Base-by-base conservation (phyloP, 2,113 vertebrate species). In the Cyanoramphus novaezelandiae region DNA sequence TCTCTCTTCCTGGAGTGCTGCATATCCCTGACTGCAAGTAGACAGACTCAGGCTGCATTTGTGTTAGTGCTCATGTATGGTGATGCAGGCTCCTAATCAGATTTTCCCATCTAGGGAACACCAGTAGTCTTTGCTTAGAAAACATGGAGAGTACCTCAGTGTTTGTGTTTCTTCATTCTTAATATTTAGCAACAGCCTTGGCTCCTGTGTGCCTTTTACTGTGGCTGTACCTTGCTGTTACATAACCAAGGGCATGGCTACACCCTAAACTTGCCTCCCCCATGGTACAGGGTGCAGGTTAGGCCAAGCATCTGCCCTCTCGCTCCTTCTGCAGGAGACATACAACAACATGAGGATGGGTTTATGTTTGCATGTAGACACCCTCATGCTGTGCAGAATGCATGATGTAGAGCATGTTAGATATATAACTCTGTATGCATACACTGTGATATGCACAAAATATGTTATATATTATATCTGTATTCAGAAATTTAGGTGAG, bases 381-480 rank as follows among this genome's bases (percentile, higher is more conserved):
- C 9, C 57, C 65, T 41, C 0, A 0, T 60, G 4, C 82, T 11
- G 10, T 43, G 78, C 55, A 23, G 35, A 41, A 19, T 1, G 18
- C 27, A 5, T 1, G 7, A 25, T 1, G 11, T 2, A 4, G 41
- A n/a, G 25, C 39, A n/a, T 23, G 6, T 28, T 10, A 21, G 19
- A 0, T 14, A 1, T 2, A 2, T 12, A 8, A 29, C 4, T 52
- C 4, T 8, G 5, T 19, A 1, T 35, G 23, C 21, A 16, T 4
- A 1, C 65, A 13, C 27, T 0, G 35, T 37, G 29, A 10, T 0
- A 8, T 1, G 9, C 17, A 5, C 37, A 8, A 44, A 20, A 33
- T 0, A 1, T 1, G 0, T 24, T 39, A 3, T 7, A 5, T 27
- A 3, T 5, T 8, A 7, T 33, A 2, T 0, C 11, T 68, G 44